phyloP scores from a whole-genome alignment of 2,113 vertebrate genomes.

The Hypanus sabinus region DNA sequence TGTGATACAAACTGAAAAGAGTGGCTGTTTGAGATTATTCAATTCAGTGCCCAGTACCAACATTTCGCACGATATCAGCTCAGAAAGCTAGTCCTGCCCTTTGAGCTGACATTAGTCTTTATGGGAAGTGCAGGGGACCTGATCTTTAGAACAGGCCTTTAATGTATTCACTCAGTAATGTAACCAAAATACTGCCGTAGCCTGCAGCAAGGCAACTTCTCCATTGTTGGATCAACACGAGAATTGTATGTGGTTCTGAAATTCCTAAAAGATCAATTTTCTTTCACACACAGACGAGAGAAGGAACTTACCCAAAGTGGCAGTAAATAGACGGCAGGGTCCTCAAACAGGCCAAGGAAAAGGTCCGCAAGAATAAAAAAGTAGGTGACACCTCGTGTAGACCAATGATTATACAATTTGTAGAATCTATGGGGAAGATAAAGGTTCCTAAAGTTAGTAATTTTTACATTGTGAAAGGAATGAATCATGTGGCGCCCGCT shows the following conservation, averaged over 20 bases:
- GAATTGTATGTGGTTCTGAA: not conserved
- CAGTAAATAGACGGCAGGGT: conserved; percentile 66
- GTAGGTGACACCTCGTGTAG: conserved; percentile 61
- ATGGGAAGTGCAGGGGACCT: no score
- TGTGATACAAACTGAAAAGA: no score
- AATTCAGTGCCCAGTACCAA: no score
- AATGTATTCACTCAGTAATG: no score
- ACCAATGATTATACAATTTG: conserved; percentile 78
- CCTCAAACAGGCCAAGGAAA: conserved; percentile 75
- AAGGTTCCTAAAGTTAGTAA: conserved; percentile 7
- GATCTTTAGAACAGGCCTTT: no score
- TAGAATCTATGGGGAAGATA: conserved; percentile 64
- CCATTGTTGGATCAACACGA: not conserved
- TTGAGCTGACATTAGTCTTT: no score
- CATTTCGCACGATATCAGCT: no score
- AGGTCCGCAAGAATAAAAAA: conserved; percentile 76
- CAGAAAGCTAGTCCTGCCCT: no score
- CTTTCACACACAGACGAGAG: not conserved
- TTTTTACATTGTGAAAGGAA: not conserved
- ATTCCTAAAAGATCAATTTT: not conserved
- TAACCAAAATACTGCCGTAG: no score
- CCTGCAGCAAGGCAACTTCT: not conserved
- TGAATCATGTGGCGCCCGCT: not conserved
- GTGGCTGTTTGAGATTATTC: no score
- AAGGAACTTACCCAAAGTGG: conserved; percentile 69